Evolutionary conservation across 2,113 vertebrate genomes (phyloP), one percentile per base, ranked within the genome.

Genomic region (Anolis sagrei): DNA sequence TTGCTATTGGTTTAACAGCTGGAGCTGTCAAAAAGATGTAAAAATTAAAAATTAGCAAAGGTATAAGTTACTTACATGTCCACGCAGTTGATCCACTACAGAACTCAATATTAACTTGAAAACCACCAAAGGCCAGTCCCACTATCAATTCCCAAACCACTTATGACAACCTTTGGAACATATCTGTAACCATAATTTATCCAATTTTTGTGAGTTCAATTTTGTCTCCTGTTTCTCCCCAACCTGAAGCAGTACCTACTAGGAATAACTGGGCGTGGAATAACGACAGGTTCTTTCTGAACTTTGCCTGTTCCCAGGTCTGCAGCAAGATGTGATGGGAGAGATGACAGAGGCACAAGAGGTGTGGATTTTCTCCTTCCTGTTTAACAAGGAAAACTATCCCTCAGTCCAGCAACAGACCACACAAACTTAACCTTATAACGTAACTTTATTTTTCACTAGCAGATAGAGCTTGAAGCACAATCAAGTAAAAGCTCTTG

Each of bases 301-400:
- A 83, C 70, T 93, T 89, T 90, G 81, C 82, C 81, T 88, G 91
- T 90, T 90, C 92, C 89, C 58, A 86, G 86, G 81, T 95, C 93
- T 82, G 91, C 87, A 90, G 92, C 83, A 92, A 85, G 89, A 73
- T 93, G 92, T 86, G 92, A 77, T 90, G 90, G 89, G 87, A 91
- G 88, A 93, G 88, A 93, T 92, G 93, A 88, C 77, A 88, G 93
- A 86, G 94, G 93, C 87, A 89, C 88, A 89, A 94, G 69, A 87
- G 89, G 82, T 87, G 90, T 87, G 89, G 88, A 82, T 93, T 93
- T 95, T 94, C 93, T 94, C 92, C 93, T 95, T 95, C 95, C 93
- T 96, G 94, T 96, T 92, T 74, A 95, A 95, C 91, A 95, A 95
- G 94, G 94, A 95, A 96, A 96, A 94, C 95, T 94, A 90, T 83